Conservation (phyloP, 1,140 invertebrate genomes). For the Yoshiicerus persimilis region DNA sequence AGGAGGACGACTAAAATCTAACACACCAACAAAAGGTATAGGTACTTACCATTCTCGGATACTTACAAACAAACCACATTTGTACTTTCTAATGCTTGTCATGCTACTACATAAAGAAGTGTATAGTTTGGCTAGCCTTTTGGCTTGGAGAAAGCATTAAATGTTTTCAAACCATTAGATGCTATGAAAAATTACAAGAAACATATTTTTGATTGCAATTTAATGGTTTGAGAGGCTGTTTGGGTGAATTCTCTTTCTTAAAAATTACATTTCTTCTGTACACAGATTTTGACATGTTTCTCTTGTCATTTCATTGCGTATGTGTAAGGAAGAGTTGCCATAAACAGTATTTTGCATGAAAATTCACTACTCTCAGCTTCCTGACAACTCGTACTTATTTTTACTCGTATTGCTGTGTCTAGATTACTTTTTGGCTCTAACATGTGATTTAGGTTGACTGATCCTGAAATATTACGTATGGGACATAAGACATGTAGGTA, state of each 20-base stretch:
- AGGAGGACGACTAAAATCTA: neutral
- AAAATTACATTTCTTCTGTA: neutral
- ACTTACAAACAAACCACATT: neutral
- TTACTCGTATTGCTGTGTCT: neutral
- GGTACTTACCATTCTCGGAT: neutral
- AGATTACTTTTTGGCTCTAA: neutral
- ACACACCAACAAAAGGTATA: neutral
- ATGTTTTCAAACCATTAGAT: constrained; percentile 48
- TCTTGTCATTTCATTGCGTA: neutral
- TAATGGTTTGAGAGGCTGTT: constrained; percentile 19
- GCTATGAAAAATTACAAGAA: constrained; percentile 29
- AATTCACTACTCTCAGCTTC: neutral
- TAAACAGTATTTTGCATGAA: neutral
- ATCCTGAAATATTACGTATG: neutral
- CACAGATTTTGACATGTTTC: neutral
- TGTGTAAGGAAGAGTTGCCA: neutral
- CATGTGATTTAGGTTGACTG: neutral
- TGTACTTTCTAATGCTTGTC: neutral
- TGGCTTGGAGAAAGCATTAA: constrained; percentile 34
- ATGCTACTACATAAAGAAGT: neutral
- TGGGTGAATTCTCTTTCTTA: constrained; percentile 2
- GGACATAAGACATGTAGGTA: neutral
- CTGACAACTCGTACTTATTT: neutral
- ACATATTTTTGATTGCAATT: constrained; percentile 21
- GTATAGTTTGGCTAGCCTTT: neutral